A percentile compares a stretch with the other conserved stretches of the same genome.
phyloP scores from a whole-genome alignment of 1,140 invertebrate genomes.

The Meloidogyne chitwoodi region DNA sequence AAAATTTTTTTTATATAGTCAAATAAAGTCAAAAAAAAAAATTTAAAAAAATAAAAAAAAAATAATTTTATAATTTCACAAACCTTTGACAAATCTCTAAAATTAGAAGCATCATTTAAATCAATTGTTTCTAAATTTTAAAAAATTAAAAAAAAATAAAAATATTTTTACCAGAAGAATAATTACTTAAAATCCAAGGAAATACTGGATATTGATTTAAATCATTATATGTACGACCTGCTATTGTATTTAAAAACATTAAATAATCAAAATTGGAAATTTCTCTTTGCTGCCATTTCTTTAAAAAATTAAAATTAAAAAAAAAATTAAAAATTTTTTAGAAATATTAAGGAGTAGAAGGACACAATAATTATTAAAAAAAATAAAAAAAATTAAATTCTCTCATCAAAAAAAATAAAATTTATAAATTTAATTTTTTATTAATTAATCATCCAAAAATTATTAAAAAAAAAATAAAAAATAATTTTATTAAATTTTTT shows the following conservation, averaged over 20 bases:
- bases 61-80: slow-evolving; percentile 5
- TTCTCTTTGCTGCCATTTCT: slow-evolving; percentile 89
- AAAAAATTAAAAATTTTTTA: not conserved
- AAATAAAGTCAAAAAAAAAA: too few species aligned
- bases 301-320: slow-evolving; percentile 53
- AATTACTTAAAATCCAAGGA: slow-evolving; percentile 97
- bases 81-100: slow-evolving; percentile 94
- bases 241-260: slow-evolving; percentile 99
- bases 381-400: too few species aligned
- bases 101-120: slow-evolving; percentile 90
- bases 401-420: too few species aligned
- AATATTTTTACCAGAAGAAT: slow-evolving; percentile 81
- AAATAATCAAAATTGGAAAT: slow-evolving; percentile 99
- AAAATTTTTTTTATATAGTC: too few species aligned
- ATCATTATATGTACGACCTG: slow-evolving; percentile 96
- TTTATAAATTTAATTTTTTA: too few species aligned
- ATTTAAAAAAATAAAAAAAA: too few species aligned
- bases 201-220: slow-evolving; percentile 98
- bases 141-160: not conserved
- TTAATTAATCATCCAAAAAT: too few species aligned
- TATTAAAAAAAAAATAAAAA: too few species aligned
- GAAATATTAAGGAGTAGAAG: too few species aligned
- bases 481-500: too few species aligned
- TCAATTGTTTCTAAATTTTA: slow-evolving; percentile 80
- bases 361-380: too few species aligned